Percentiles rank a stretch among this genome's conserved stretches.
Evolutionary conservation across 2,113 vertebrate genomes (phyloP).

Genomic region (Etheostoma cragini): DNA sequence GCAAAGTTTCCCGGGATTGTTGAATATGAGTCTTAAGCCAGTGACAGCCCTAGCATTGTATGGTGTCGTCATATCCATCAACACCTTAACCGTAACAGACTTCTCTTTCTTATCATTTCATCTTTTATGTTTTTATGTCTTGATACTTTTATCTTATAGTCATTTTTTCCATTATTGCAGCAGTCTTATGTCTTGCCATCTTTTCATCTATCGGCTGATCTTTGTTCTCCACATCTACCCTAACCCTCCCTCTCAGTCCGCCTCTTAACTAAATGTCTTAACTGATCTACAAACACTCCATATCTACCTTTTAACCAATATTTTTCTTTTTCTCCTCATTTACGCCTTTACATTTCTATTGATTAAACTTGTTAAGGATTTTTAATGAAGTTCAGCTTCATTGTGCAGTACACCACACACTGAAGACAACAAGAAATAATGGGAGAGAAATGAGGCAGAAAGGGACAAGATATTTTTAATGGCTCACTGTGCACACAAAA

Average conservation of each 20-base stretch:
- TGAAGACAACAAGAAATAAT: neutral
- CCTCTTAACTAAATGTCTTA: neutral
- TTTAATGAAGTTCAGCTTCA: neutral
- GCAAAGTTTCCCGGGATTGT: conserved; percentile 5
- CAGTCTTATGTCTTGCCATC: neutral
- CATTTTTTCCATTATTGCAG: neutral
- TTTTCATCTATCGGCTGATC: neutral
- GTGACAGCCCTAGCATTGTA: neutral
- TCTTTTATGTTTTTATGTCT: neutral
- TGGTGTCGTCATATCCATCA: neutral
- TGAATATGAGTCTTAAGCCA: conserved; percentile 55
- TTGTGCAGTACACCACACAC: neutral
- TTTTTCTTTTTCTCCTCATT: neutral
- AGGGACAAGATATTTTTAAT: neutral
- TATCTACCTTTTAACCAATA: neutral
- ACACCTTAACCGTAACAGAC: neutral
- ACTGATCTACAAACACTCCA: neutral
- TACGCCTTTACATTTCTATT: neutral
- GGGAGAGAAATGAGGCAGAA: neutral
- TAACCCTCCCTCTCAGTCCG: neutral
- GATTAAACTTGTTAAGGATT: neutral
- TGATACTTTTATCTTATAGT: neutral
- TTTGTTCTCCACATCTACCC: neutral
- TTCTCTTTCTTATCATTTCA: neutral
- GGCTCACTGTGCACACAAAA: neutral